A percentile compares a stretch with the other conserved stretches of the same genome.
phyloP scores from a whole-genome alignment of 2,888 invertebrate species.

The Drosophila putrida region DNA sequence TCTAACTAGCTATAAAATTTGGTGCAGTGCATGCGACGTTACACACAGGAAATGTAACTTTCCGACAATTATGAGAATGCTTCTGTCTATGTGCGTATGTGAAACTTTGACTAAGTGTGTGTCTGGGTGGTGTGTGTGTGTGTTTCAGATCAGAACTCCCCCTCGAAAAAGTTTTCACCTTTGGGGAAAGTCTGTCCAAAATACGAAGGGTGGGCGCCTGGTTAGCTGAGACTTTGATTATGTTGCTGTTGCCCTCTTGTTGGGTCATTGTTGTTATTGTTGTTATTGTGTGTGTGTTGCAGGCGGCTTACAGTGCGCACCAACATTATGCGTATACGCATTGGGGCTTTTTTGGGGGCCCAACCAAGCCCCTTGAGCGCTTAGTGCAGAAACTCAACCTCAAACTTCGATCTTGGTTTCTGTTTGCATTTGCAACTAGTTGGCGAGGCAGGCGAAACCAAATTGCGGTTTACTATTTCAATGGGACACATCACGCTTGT shows the following conservation, averaged over 20 bases:
- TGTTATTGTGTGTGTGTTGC: slow-evolving; percentile 23
- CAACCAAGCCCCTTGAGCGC: background rate
- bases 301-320: slow-evolving; percentile 35
- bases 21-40: slow-evolving; percentile 40
- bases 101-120: background rate
- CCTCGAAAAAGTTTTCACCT: slow-evolving; percentile 23
- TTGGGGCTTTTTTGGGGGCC: background rate
- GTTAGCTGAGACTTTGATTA: slow-evolving; percentile 56
- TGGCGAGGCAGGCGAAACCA: slow-evolving; percentile 43
- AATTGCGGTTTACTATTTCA: slow-evolving; percentile 77
- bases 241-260: slow-evolving; percentile 22
- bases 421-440: slow-evolving; percentile 72
- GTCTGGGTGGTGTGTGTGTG: slow-evolving; percentile 28
- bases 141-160: slow-evolving; percentile 35
- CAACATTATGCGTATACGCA: slow-evolving; percentile 57
- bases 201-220: slow-evolving; percentile 32
- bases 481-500: slow-evolving; percentile 38
- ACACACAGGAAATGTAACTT: slow-evolving; percentile 52
- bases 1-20: background rate
- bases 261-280: slow-evolving; percentile 19
- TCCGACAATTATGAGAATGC: slow-evolving; percentile 49
- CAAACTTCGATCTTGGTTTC: slow-evolving; percentile 32
- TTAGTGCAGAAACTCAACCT: slow-evolving; percentile 18
- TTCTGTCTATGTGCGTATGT: background rate
- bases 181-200: slow-evolving; percentile 32